Conservation (phyloP, 2,113 vertebrate species). For the Eonycteris spelaea region DNA sequence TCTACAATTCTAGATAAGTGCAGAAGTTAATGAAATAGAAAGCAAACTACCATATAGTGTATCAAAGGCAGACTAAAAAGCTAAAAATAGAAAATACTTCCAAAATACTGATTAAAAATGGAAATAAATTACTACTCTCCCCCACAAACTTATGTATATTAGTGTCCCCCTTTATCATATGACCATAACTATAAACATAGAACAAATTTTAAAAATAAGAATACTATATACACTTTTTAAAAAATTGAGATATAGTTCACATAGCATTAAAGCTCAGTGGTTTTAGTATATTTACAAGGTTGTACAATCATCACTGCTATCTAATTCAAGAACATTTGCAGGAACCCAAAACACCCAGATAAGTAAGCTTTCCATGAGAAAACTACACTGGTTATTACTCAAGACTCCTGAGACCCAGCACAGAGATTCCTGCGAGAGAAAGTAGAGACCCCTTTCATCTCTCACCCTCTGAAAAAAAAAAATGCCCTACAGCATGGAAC, state of each 20-base stretch:
- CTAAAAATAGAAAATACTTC: not conserved
- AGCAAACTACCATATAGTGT: not conserved
- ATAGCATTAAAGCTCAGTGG: not conserved
- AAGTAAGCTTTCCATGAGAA: constrained; percentile 81
- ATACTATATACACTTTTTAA: not conserved
- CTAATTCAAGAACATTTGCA: not conserved
- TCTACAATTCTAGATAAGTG: not conserved
- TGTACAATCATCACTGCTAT: not conserved
- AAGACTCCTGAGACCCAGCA: constrained; percentile 25
- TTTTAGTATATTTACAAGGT: too few relatives aligned
- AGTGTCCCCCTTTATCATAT: not conserved
- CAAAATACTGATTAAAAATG: not conserved
- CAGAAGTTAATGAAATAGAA: not conserved
- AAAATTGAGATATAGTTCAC: not conserved
- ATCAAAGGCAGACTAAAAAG: not conserved
- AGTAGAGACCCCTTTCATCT: not conserved
- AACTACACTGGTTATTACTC: constrained; percentile 74
- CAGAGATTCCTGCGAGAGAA: constrained; percentile 38
- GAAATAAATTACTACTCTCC: not conserved
- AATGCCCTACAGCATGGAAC: not conserved
- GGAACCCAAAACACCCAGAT: constrained; percentile 70
- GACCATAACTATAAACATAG: not conserved
- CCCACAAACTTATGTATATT: not conserved
- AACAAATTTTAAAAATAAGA: not conserved
- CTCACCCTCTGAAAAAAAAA: not conserved